These are phyloP conservation scores for Neodontobutis hainanensis DNA, from an alignment of 2,113 vertebrate species.

Conservation along the genomic window DNA sequence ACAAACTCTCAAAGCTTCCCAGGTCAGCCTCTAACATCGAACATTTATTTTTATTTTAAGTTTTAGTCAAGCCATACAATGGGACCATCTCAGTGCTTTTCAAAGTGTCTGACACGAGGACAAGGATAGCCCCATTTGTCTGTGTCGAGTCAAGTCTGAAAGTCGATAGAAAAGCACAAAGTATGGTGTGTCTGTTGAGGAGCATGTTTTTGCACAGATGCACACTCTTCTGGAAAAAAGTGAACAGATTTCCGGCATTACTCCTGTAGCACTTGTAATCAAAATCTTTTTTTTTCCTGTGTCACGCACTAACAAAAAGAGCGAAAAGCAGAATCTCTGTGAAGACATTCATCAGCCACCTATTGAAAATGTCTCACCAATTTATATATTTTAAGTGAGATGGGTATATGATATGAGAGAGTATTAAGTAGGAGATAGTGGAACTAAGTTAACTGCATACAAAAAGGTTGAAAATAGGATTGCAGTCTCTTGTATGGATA, in stretches of 20 bases:
- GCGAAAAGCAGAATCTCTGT: slow-evolving; percentile 36
- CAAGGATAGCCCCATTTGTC: slow-evolving; percentile 12
- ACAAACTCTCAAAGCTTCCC: slow-evolving; percentile 44
- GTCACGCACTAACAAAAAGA: slow-evolving; percentile 11
- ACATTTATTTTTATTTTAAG: slow-evolving; percentile 1
- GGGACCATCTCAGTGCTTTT: background rate
- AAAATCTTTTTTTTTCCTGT: slow-evolving; percentile 9
- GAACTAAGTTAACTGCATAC: slow-evolving; percentile 56
- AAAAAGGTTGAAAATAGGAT: slow-evolving; percentile 58
- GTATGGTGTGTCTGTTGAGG: background rate
- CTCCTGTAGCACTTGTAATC: slow-evolving; percentile 14
- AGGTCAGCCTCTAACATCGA: slow-evolving; percentile 14
- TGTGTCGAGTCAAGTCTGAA: background rate
- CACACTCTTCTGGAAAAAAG: background rate
- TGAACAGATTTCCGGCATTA: slow-evolving; percentile 28
- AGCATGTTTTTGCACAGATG: slow-evolving; percentile 17
- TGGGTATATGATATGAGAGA: slow-evolving; percentile 30
- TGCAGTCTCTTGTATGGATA: slow-evolving; percentile 44
- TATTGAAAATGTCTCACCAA: slow-evolving; percentile 27
- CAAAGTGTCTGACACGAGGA: background rate
- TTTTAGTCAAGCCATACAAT: background rate
- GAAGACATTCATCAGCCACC: slow-evolving; percentile 37
- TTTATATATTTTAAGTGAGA: slow-evolving; percentile 32
- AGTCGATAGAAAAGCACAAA: background rate
- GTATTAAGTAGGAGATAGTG: slow-evolving; percentile 40